These are phyloP conservation scores for Apostichopus japonicus DNA, from an alignment of 35 echinoderm and acorn worm genomes.

Conservation along the genomic window DNA sequence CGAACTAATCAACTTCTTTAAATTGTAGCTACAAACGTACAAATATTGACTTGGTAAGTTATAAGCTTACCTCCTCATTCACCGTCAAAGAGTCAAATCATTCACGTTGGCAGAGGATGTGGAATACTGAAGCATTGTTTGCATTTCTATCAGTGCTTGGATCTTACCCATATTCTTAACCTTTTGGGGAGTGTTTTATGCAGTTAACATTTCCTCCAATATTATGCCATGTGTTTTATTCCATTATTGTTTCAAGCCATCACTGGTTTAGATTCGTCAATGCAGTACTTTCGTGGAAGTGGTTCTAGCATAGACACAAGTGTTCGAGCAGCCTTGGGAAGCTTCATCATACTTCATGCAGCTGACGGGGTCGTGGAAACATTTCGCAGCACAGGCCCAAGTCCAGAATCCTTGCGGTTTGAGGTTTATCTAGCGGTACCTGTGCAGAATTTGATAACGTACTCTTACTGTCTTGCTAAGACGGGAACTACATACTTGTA, in stretches of 20 bases:
- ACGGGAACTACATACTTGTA: conserved; percentile 2
- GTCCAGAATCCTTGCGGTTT: not conserved
- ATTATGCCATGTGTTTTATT: not conserved
- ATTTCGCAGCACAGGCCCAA: conserved; percentile 10
- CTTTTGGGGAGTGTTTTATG: not conserved
- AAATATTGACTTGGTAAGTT: too few species aligned
- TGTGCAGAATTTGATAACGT: not conserved
- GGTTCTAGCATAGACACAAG: not conserved
- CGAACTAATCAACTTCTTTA: too few species aligned
- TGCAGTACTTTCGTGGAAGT: conserved; percentile 13
- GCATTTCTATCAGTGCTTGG: too few species aligned
- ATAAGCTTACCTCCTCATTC: too few species aligned
- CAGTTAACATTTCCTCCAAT: not conserved
- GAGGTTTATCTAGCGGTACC: not conserved
- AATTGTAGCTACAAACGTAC: too few species aligned
- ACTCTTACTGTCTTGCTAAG: not conserved
- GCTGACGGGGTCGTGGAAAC: not conserved
- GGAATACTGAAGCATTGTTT: too few species aligned
- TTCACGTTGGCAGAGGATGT: too few species aligned
- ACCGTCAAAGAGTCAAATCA: too few species aligned
- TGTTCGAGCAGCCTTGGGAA: not conserved
- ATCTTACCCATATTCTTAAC: too few species aligned
- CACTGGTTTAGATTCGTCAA: not conserved
- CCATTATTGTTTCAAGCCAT: conserved; percentile 8
- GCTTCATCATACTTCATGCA: conserved; percentile 10